Conservation (phyloP, 1,140 invertebrate species). For the Tenebrio molitor region DNA sequence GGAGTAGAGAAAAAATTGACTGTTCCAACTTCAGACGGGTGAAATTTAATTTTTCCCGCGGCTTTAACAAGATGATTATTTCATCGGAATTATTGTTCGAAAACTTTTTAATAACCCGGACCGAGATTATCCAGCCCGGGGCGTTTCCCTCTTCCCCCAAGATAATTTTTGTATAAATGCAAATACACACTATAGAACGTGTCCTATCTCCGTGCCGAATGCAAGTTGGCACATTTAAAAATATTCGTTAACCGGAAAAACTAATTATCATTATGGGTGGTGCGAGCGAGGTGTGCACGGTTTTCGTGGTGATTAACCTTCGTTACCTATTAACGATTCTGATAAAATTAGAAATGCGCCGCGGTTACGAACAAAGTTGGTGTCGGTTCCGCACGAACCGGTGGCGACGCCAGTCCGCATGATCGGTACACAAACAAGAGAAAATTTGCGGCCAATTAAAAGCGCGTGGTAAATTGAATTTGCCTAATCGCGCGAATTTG, state of each 20-base stretch:
- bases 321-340: no score
- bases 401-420: no score
- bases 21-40: not conserved
- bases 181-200: slow-evolving; percentile 24
- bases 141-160: slow-evolving; percentile 9
- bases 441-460: slow-evolving; percentile 17
- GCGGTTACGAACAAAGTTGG: no score
- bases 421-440: not conserved
- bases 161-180: slow-evolving; percentile 13
- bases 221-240: slow-evolving; percentile 12
- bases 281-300: no score
- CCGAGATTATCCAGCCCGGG: not conserved
- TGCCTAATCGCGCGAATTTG: slow-evolving; percentile 28
- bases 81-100: slow-evolving; percentile 26
- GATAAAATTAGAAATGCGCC: no score
- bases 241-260: slow-evolving; percentile 4
- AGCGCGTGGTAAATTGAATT: slow-evolving; percentile 15
- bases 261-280: not conserved
- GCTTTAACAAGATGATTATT: slow-evolving; percentile 33
- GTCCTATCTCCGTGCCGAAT: slow-evolving; percentile 2
- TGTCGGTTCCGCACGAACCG: no score
- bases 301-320: no score
- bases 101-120: slow-evolving; percentile 31
- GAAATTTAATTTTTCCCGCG: slow-evolving; percentile 23
- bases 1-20: slow-evolving; percentile 4